Conservation (phyloP, 2,888 invertebrate species). For the Oscheius sp. region DNA sequence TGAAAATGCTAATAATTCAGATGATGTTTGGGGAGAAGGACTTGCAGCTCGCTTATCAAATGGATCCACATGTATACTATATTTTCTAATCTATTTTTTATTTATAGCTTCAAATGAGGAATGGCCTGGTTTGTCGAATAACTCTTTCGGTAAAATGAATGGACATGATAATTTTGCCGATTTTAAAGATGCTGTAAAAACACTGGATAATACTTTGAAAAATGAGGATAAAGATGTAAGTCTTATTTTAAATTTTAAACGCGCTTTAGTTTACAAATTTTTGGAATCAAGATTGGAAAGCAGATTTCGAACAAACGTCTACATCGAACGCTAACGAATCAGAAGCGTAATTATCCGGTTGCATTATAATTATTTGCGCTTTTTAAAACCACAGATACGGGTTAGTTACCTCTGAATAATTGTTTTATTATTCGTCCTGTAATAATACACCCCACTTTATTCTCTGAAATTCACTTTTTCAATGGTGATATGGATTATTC, state of each 20-base stretch:
- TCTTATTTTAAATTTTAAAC: not conserved
- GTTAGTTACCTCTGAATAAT: conserved; percentile 2
- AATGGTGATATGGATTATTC: not conserved
- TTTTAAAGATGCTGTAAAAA: not conserved
- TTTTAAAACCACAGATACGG: not conserved
- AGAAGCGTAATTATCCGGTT: not conserved
- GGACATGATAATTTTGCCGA: not conserved
- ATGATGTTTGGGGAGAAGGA: not conserved
- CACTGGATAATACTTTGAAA: not conserved
- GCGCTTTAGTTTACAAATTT: not conserved
- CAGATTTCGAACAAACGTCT: not conserved
- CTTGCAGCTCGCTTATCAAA: not conserved
- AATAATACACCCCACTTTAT: not conserved
- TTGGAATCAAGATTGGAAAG: not conserved
- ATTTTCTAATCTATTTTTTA: not conserved
- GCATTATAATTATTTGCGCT: not conserved
- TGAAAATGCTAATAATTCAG: not conserved
- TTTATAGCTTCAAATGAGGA: conserved; percentile 1
- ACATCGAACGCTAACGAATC: not conserved
- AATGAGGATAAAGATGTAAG: not conserved
- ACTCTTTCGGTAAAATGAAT: not conserved
- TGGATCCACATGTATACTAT: not conserved
- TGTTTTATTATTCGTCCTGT: not conserved
- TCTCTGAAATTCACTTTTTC: not conserved
- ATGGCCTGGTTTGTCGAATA: not conserved